Percentiles rank a stretch among this genome's conserved stretches.
Conservation (phyloP, 2,113 vertebrate species). For the Paraplagusia blochii region DNA sequence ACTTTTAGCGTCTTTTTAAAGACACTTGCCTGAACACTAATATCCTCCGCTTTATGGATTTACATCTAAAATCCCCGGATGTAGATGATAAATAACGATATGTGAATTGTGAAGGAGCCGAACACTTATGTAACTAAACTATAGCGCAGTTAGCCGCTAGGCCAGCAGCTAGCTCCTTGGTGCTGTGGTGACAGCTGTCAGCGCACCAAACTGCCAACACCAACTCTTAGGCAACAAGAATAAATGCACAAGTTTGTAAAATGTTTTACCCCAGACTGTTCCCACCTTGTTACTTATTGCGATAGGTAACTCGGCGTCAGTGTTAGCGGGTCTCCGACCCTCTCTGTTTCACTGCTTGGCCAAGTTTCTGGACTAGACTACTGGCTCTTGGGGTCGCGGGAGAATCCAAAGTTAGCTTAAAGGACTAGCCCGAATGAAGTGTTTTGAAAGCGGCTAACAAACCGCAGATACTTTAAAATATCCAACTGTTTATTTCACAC, state of each 20-base stretch:
- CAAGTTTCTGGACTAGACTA: slow-evolving; percentile 66
- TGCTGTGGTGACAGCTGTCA: slow-evolving; percentile 77
- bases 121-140: slow-evolving; percentile 8
- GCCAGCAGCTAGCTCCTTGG: slow-evolving; percentile 61
- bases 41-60: no score
- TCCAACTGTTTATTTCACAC: slow-evolving; percentile 7
- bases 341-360: slow-evolving; percentile 48
- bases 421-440: slow-evolving; percentile 32
- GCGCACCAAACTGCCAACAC: slow-evolving; percentile 59
- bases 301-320: slow-evolving; percentile 12
- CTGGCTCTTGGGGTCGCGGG: slow-evolving; percentile 63
- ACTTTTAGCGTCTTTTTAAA: slow-evolving; percentile 24
- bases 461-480: slow-evolving; percentile 6
- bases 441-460: slow-evolving; percentile 52
- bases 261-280: neutral
- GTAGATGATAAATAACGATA: neutral
- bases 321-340: slow-evolving; percentile 37
- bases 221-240: slow-evolving; percentile 51
- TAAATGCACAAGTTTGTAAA: neutral
- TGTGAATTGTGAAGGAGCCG: neutral
- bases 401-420: slow-evolving; percentile 70
- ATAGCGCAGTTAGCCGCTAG: slow-evolving; percentile 41
- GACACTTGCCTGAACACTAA: slow-evolving; percentile 3
- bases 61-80: no score
- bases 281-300: slow-evolving; percentile 9